Evolutionary conservation across 1,140 invertebrate genomes (phyloP), one percentile per base, ranked within the genome.

Genomic region (Brachionus koreanus): DNA sequence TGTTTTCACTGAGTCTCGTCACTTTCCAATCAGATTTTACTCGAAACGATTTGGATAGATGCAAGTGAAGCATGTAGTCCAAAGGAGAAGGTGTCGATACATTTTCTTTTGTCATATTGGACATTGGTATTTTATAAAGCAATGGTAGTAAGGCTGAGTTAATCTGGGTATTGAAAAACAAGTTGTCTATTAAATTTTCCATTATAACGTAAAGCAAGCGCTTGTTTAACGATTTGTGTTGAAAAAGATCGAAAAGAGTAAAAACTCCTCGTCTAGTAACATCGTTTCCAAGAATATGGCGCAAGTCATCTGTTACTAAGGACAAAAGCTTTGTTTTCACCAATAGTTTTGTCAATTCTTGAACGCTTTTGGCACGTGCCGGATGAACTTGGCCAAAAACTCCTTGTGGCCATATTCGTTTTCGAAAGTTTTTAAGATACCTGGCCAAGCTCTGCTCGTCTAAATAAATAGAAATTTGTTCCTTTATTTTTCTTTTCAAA

Each of bases 261-360:
- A 94, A 88, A 0, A 97, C 89, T n/a, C 95, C 95, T 81, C 92
- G 91, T 35, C 93, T 89, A 6, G 94, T 94, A 5, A 95, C 95
- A 85, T 96, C 94, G 83, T 92, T 93, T 1, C 96, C 95, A 83
- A 97, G 93, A 84, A 97, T 92, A 87, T 94, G 93, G 85, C 94
- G 93, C 72, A 98, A 88, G 88, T 98, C 94, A 92, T 85, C 82
- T 87, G 93, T 91, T 61, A 93, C 89, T 84, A 91, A 92, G 0
- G 93, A 93, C 5, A 96, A 88, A 65, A 96, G 89, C 43, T 94
- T 93, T 7, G 93, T 91, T 90, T 95, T 95, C 75, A 94, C 94
- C 12, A 93, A 93, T 0, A 96, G 92, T 84, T 93, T 89, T 0
- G 94, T 95, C 85, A 94, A 90, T 86, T 92, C 92, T 87, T 92